Base-by-base conservation (phyloP, 2,113 vertebrate species). In the Romanogobio albipinnatus region DNA sequence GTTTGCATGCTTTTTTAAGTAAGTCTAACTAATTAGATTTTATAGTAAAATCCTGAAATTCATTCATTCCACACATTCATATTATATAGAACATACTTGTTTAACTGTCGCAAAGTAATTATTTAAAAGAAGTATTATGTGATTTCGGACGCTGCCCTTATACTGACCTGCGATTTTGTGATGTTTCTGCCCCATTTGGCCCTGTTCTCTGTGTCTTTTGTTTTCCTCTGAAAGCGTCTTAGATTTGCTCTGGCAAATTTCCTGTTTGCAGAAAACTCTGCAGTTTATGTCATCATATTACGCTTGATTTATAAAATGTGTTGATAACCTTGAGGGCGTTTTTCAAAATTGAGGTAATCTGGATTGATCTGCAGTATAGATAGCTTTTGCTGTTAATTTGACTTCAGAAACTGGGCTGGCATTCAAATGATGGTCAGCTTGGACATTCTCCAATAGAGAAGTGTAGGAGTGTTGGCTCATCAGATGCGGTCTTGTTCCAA, bases 391-490 rank as follows among this genome's bases (percentile, higher is more conserved):
- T 80, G 84, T 86, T 88, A 75, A 83, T 86, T 74, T 86, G 76
- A 88, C 84, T 88, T 68, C 56, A 73, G 51, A 78, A 75, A 87
- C 81, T 66, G 22, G 61, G 39, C 73, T 76, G 17, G 51, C 68
- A 70, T 85, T 87, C 73, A 78, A 71, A 83, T 51, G 87, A 88
- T 80, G 81, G 75, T 62, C 58, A 68, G 45, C 59, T 77, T 86
- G 84, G 84, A 86, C 3, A 24, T 70, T 14, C 15, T 88, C 87
- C 84, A 88, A 58, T 51, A 22, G 19, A 70, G 70, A 84, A 68
- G 68, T 15, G 64, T 80, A 81, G 84, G 62, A 74, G 76, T 81
- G 56, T 61, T 80, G 82, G 78, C 59, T 85, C 76, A 82, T 85
- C 70, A 86, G 81, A 53, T 88, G 58, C 49, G 7, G 56, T 83